Evolutionary conservation across 2,888 invertebrate species (phyloP).

Genomic region (Ellobium chinense): DNA sequence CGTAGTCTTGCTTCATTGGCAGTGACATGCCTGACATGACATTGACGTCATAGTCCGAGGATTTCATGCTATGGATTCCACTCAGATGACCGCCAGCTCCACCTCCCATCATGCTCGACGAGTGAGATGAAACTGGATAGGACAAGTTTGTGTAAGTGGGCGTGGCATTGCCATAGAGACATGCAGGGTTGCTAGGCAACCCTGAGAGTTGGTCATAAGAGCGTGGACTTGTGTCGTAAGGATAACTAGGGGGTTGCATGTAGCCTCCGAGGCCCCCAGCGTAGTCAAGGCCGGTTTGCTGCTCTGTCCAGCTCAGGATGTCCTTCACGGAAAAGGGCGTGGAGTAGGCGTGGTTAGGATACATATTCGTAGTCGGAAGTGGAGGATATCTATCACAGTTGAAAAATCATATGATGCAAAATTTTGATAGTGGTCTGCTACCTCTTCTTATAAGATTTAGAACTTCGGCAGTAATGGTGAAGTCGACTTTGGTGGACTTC

Average conservation of each 20-base stretch:
- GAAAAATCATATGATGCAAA: neutral
- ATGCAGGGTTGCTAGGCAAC: conserved; percentile 45
- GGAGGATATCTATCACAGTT: neutral
- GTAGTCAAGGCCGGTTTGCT: conserved; percentile 37
- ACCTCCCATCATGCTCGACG: conserved; percentile 31
- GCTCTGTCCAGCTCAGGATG: conserved; percentile 48
- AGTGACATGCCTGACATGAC: conserved; percentile 37
- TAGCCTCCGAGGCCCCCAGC: conserved; percentile 7
- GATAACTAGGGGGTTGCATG: conserved; percentile 40
- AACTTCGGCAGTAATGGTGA: too few relatives aligned
- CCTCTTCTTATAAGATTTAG: too few relatives aligned
- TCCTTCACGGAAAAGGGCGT: conserved; percentile 49
- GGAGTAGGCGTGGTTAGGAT: conserved; percentile 41
- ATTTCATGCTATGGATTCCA: conserved; percentile 13
- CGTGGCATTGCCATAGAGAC: conserved; percentile 45
- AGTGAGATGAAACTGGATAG: conserved; percentile 24
- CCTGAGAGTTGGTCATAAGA: conserved; percentile 34
- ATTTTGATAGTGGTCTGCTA: too few relatives aligned
- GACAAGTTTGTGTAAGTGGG: conserved; percentile 42
- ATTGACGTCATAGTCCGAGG: conserved; percentile 43
- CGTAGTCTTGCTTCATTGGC: conserved; percentile 39
- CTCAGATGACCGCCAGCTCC: conserved; percentile 7
- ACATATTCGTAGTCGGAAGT: conserved; percentile 29
- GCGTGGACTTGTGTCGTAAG: conserved; percentile 41
- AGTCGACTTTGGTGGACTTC: too few relatives aligned